Evolutionary conservation across 1,140 invertebrate species (phyloP).

Genomic region (Achroia grisella): DNA sequence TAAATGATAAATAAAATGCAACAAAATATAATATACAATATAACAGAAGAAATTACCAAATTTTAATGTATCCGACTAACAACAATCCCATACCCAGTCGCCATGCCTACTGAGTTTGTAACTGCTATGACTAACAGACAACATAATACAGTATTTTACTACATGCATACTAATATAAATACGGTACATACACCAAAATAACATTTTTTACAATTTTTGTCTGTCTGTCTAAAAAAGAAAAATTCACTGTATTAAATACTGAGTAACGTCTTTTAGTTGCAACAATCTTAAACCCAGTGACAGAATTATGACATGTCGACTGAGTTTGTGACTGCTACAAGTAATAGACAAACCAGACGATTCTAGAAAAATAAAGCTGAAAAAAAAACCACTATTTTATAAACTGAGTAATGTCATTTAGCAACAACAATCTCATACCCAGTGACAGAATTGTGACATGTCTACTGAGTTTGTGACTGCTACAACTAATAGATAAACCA

Average conservation of each 20-base stretch:
- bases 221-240: background rate
- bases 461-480: constrained; percentile 81
- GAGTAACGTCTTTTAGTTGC: background rate
- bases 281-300: constrained; percentile 30
- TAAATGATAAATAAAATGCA: too few relatives aligned
- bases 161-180: too few relatives aligned
- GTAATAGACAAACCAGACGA: too few relatives aligned
- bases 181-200: too few relatives aligned
- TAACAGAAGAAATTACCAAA: constrained; percentile 63
- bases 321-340: constrained; percentile 14
- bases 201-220: too few relatives aligned
- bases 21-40: constrained; percentile 80
- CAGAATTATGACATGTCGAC: constrained; percentile 19
- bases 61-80: background rate
- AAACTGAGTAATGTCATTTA: background rate
- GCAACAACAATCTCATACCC: constrained; percentile 3
- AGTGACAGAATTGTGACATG: constrained; percentile 4
- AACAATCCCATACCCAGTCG: constrained; percentile 8
- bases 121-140: constrained; percentile 6
- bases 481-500: constrained; percentile 77
- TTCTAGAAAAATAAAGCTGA: too few relatives aligned
- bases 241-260: background rate
- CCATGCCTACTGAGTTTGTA: too few relatives aligned
- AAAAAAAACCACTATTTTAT: background rate
- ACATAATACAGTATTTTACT: background rate